Percentiles rank a stretch among this genome's conserved stretches.
Conservation (phyloP, 2,888 invertebrate species). For the Lysandra coridon region DNA sequence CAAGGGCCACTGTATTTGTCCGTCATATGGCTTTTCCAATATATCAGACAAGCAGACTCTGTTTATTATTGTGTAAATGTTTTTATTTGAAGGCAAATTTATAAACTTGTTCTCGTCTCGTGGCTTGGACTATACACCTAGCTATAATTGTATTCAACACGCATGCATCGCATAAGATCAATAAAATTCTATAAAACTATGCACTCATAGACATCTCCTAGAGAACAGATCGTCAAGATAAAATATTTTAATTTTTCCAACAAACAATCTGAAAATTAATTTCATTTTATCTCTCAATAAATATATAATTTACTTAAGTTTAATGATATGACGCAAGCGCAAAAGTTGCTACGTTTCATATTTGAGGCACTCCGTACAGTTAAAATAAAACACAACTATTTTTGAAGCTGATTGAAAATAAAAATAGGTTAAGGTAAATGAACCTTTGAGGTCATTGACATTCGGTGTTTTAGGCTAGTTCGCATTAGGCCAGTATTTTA, state of each 20-base stretch:
- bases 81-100: too few species aligned
- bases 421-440: background rate
- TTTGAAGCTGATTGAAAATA: background rate
- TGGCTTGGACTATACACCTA: background rate
- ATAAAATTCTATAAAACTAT: constrained; percentile 30
- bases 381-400: background rate
- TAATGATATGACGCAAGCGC: constrained; percentile 78
- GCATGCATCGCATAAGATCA: constrained; percentile 11
- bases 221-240: constrained; percentile 40
- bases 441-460: background rate
- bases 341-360: constrained; percentile 47
- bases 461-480: background rate
- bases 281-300: constrained; percentile 42
- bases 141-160: constrained; percentile 4
- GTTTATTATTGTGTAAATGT: too few species aligned
- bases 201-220: constrained; percentile 8
- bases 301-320: constrained; percentile 57
- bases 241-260: constrained; percentile 38
- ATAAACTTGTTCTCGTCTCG: background rate
- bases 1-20: too few species aligned
- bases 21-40: too few species aligned
- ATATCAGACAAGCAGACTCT: too few species aligned
- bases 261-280: constrained; percentile 40
- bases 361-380: constrained; percentile 2
- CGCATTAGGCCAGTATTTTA: too few species aligned